phyloP scores from a whole-genome alignment of 1,140 invertebrate species.

The Aradophagus sp. region DNA sequence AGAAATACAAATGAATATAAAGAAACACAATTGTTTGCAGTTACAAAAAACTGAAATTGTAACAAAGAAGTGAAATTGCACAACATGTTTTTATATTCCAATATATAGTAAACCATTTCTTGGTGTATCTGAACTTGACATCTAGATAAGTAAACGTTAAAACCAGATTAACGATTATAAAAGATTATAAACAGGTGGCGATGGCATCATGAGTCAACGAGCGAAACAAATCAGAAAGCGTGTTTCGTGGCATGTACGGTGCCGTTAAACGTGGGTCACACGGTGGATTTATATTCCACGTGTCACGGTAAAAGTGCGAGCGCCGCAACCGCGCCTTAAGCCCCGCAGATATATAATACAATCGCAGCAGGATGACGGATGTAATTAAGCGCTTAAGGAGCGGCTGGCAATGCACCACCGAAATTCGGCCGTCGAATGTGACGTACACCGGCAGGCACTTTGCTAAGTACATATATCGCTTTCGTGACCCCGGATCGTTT shows the following conservation, averaged over 20 bases:
- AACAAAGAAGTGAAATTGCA: too few species aligned
- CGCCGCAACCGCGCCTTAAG: slow-evolving; percentile 30
- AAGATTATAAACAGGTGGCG: too few species aligned
- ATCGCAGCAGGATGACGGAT: too few species aligned
- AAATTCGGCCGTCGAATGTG: neutral
- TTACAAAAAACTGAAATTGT: too few species aligned
- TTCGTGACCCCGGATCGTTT: slow-evolving; percentile 16
- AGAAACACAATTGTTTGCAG: too few species aligned
- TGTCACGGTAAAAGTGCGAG: slow-evolving; percentile 16
- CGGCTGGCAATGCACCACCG: slow-evolving; percentile 8
- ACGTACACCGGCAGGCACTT: neutral
- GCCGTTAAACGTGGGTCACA: slow-evolving; percentile 34
- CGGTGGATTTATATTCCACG: slow-evolving; percentile 18
- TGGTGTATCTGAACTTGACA: too few species aligned
- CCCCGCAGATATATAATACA: slow-evolving; percentile 14
- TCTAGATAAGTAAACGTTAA: too few species aligned
- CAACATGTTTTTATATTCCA: too few species aligned
- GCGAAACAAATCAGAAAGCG: slow-evolving; percentile 26
- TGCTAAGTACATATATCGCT: slow-evolving; percentile 4
- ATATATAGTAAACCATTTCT: too few species aligned
- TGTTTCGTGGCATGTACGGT: slow-evolving; percentile 17
- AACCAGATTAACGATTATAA: too few species aligned
- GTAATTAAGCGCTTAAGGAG: slow-evolving; percentile 30
- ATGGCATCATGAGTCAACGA: too few species aligned
- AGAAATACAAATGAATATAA: too few species aligned